Base-by-base conservation (phyloP, 2,113 vertebrate species). In the Stigmatopora argus region DNA sequence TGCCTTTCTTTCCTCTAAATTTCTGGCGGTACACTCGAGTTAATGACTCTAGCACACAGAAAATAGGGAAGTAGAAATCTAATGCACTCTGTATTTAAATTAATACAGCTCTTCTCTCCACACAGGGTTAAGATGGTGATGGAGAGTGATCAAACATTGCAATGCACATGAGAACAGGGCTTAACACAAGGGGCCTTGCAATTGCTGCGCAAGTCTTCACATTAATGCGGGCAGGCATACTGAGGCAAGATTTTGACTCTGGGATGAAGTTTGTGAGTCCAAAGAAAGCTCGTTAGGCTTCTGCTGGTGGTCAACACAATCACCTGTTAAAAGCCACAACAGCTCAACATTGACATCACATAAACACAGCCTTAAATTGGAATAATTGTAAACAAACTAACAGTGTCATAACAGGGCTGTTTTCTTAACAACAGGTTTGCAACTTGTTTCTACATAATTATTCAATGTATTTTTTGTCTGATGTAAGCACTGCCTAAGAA, bases 171-270 rank as follows among this genome's bases (percentile, higher is more conserved):
- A 66, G 69, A 83, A 68, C 77, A 74, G 45, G 75, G 78, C 26
- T 71, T 78, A 82, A 75, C 75, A 70, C 81, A 71, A 80, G 75
- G 69, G 71, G 68, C 69, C 79, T 71, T 69, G 63, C 17, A 18
- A 51, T 53, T 17, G 11, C 69, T 19, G 65, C 65, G 73, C 75
- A 75, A 71, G 72, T 85, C 79, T 86, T 82, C 17, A 26, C 71
- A 88, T 87, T 85, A 89, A 84, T 86, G 81, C 72, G 72, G 67
- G 67, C 63, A 62, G 77, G 52, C 65, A 51, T 86, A 86, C 86
- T 77, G 80, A 89, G 88, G 71, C 69, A 26, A 51, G 75, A 78
- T 78, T 56, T 79, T 19, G 69, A 62, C 71, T 75, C 64, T 74
- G 79, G 84, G 84, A 78, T 80, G 72, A 73, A 82, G 82, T 78